Evolutionary conservation across 2,888 invertebrate species (phyloP), one percentile per base, ranked within the genome.

Genomic region (Agrochola macilenta): DNA sequence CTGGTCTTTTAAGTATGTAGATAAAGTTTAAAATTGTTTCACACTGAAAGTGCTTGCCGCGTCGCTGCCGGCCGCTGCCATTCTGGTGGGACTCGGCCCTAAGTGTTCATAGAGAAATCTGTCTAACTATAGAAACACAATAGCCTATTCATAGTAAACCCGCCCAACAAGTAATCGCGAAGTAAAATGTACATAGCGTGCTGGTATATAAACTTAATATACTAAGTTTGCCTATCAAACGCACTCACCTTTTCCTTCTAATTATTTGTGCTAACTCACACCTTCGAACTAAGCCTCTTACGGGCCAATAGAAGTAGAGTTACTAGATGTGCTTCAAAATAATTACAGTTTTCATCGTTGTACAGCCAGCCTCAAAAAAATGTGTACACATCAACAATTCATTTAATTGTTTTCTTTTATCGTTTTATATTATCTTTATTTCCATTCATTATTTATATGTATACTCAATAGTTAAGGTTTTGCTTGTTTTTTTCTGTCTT

Each of bases 191-290:
- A 60, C 7, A 58, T 12, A 61, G 3, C 43, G 17, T 23, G 20
- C 9, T 54, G 20, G 54, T 68, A 57, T 20, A 65, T 58, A 74
- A 54, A 26, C 69, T 26, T 20, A 46, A 61, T 58, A n/a, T 65
- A 65, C 46, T 52, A 70, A 76, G 82, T 69, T 77, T 54, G 52
- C 68, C 60, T 77, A 77, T 81, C 77, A 75, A 74, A 71, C 52
- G 61, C 71, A 78, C 58, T 61, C 85, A 88, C 91, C 91, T 91
- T 90, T 91, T 89, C 89, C 87, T 87, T 87, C 84, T 91, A 93
- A 93, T 93, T 93, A 92, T 93, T 92, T 92, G 90, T 88, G 89
- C 91, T 90, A 92, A 92, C 89, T 91, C 90, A 90, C 91, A 90
- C 90, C 90, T 92, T 73, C 82, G 86, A 91, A 89, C 90, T 93